A percentile compares a stretch with the other conserved stretches of the same genome.
These are phyloP conservation scores for Heliornis fulica DNA, from an alignment of 2,113 vertebrate genomes.

Conservation along the genomic window DNA sequence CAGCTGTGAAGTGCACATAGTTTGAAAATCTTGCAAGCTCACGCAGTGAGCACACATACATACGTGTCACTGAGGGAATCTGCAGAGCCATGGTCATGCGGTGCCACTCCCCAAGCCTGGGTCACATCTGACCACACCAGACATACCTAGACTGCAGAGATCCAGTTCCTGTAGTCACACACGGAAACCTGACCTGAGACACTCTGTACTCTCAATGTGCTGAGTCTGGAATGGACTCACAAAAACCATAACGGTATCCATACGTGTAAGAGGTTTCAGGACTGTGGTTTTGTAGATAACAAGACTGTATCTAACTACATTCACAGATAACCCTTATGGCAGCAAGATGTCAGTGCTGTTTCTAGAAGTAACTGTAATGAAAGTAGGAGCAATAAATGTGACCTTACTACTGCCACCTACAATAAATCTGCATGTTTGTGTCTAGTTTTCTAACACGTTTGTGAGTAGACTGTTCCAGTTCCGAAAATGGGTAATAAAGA, in stretches of 20 bases:
- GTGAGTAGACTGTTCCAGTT: background rate
- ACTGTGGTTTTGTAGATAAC: background rate
- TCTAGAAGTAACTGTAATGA: background rate
- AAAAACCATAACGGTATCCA: background rate
- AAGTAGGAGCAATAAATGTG: background rate
- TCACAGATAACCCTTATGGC: background rate
- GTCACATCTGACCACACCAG: background rate
- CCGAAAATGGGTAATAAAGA: background rate
- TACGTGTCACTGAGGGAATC: background rate
- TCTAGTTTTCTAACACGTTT: background rate
- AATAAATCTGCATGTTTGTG: background rate
- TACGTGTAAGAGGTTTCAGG: background rate
- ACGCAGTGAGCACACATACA: accelerated
- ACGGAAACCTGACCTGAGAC: background rate
- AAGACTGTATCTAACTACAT: background rate
- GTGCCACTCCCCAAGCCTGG: accelerated
- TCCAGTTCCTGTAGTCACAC: background rate
- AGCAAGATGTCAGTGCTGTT: background rate
- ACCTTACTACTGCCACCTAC: background rate
- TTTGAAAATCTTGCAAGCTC: background rate
- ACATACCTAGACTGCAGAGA: background rate
- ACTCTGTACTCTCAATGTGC: background rate
- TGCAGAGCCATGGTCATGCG: background rate
- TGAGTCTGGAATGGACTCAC: background rate
- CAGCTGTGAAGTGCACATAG: background rate